These are phyloP conservation scores for Scomber japonicus DNA, from an alignment of 2,113 vertebrate genomes.

Conservation along the genomic window DNA sequence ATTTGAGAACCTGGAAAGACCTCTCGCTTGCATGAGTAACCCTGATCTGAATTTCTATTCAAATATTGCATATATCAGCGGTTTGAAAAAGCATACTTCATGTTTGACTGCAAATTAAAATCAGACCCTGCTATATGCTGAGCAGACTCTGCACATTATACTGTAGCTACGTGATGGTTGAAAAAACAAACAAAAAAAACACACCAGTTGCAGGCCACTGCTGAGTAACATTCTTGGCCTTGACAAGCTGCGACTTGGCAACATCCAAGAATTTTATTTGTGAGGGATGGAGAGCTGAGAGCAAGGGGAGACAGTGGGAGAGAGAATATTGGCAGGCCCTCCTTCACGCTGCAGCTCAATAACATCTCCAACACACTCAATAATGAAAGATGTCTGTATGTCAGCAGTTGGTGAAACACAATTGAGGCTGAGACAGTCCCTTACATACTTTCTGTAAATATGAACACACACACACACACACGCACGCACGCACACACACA, in stretches of 20 bases:
- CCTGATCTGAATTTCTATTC: slow-evolving; percentile 29
- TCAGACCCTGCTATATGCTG: slow-evolving; percentile 37
- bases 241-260: slow-evolving; percentile 73
- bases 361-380: slow-evolving; percentile 35
- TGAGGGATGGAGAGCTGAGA: slow-evolving; percentile 34
- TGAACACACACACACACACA: slow-evolving; percentile 13
- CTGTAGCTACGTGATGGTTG: slow-evolving; percentile 33
- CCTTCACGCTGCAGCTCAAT: slow-evolving; percentile 34
- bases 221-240: slow-evolving; percentile 75
- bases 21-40: slow-evolving; percentile 18
- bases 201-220: slow-evolving; percentile 56
- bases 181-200: neutral
- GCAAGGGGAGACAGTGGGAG: slow-evolving; percentile 22
- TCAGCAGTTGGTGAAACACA: neutral
- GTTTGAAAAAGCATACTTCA: slow-evolving; percentile 1
- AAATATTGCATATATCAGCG: slow-evolving; percentile 9
- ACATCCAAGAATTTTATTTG: slow-evolving; percentile 65
- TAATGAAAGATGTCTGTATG: slow-evolving; percentile 24
- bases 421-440: no score
- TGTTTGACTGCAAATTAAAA: slow-evolving; percentile 44
- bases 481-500: slow-evolving; percentile 5
- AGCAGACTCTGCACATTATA: slow-evolving; percentile 41
- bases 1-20: slow-evolving; percentile 19
- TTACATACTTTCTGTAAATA: no score
- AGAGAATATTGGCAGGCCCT: slow-evolving; percentile 49